Evolutionary conservation across 2,113 vertebrate species (phyloP).

Genomic region (Noctilio leporinus): DNA sequence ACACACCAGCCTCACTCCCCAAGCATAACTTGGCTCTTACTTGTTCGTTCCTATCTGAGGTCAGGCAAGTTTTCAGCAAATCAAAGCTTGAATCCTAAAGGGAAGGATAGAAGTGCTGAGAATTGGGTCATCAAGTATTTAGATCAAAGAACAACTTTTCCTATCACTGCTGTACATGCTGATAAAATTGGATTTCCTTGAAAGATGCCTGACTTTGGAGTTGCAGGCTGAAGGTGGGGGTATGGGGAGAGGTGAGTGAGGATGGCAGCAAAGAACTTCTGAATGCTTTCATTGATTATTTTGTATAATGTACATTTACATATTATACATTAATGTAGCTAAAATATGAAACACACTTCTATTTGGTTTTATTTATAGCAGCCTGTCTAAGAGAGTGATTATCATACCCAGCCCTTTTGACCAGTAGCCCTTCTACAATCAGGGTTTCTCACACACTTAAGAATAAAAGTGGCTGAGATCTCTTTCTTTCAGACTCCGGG

Average conservation of each 20-base stretch:
- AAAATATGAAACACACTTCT: not conserved
- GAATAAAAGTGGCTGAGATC: not conserved
- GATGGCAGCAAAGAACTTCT: not conserved
- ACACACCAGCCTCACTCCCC: not conserved
- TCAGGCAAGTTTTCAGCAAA: constrained; percentile 38
- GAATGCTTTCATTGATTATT: not conserved
- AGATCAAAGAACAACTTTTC: not conserved
- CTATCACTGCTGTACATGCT: not conserved
- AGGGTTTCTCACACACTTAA: not conserved
- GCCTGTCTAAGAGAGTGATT: not conserved
- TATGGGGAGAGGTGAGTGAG: not conserved
- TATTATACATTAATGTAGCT: not conserved
- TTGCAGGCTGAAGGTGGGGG: too few relatives aligned
- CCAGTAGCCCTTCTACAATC: not conserved
- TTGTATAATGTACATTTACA: not conserved
- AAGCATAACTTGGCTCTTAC: constrained; percentile 38
- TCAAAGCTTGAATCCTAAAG: constrained; percentile 47
- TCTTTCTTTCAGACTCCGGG: not conserved
- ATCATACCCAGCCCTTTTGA: constrained; percentile 6
- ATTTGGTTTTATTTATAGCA: not conserved
- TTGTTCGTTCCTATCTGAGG: constrained; percentile 38
- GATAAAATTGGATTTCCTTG: not conserved
- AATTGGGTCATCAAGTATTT: not conserved
- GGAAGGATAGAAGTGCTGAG: not conserved
- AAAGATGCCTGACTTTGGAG: not conserved